Conservation (phyloP, 2,797 vertebrate species). For the Oryzias dopingdopingensis region DNA sequence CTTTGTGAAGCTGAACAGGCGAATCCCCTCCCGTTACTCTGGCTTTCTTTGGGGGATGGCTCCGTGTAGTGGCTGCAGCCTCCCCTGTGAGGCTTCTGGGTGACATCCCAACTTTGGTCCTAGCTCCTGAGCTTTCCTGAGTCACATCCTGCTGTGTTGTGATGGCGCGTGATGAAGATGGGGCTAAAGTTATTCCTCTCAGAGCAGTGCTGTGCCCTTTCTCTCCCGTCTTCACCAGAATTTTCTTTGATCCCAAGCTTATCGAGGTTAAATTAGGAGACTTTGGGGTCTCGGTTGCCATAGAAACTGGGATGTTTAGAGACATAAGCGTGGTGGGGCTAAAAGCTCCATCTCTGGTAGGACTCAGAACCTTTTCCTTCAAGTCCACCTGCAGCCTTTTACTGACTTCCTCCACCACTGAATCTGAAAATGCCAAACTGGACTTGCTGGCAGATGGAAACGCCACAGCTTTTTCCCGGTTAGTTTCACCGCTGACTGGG, state of each 20-base stretch:
- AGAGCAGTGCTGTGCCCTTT: constrained; percentile 49
- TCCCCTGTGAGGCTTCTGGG: constrained; percentile 25
- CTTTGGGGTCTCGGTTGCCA: constrained; percentile 28
- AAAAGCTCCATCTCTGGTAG: not conserved
- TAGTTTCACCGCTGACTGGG: constrained; percentile 34
- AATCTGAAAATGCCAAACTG: constrained; percentile 45
- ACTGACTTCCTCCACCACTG: constrained; percentile 66
- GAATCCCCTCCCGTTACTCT: constrained; percentile 33
- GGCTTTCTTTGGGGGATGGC: constrained; percentile 32
- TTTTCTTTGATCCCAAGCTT: constrained; percentile 55
- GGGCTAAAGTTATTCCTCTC: constrained; percentile 58
- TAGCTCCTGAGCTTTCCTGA: constrained; percentile 29
- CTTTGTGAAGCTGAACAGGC: constrained; percentile 65
- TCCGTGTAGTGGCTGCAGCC: not conserved
- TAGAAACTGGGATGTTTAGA: constrained; percentile 23
- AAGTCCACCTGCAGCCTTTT: constrained; percentile 69
- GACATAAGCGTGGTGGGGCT: constrained; percentile 17
- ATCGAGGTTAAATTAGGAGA: constrained; percentile 54
- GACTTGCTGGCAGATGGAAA: not conserved
- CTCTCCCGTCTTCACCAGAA: constrained; percentile 46
- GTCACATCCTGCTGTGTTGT: constrained; percentile 13
- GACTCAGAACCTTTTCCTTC: constrained; percentile 40
- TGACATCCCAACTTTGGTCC: constrained; percentile 28
- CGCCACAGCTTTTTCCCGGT: constrained; percentile 35
- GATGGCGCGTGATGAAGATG: constrained; percentile 32